Evolutionary conservation across 1,140 invertebrate genomes (phyloP).

Genomic region (Wiebesia pumilae): DNA sequence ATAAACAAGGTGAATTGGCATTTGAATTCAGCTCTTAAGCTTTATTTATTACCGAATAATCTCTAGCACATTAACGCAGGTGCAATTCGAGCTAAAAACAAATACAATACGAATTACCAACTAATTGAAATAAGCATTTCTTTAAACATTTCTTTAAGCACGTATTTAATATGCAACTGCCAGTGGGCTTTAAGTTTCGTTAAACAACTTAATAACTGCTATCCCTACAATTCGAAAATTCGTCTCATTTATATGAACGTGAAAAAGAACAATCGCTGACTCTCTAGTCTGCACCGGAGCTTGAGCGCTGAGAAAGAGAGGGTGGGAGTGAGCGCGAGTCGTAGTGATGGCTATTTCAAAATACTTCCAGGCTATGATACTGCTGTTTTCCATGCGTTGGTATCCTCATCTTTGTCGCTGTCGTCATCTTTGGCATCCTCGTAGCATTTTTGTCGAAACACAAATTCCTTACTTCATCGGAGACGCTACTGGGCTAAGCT

Average conservation of each 20-base stretch:
- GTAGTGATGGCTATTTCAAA: constrained; percentile 63
- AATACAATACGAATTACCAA: neutral
- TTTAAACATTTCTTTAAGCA: too few species aligned
- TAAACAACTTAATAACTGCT: neutral
- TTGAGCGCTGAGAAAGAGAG: neutral
- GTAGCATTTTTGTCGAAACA: constrained; percentile 31
- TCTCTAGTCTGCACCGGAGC: neutral
- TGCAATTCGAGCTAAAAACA: neutral
- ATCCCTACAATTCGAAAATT: neutral
- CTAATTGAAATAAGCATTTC: neutral
- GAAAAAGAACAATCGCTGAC: neutral
- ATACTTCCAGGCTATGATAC: constrained; percentile 65
- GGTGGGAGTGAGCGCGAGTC: neutral
- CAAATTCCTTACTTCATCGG: neutral
- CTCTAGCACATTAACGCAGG: too few species aligned
- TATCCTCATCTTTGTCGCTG: constrained; percentile 11
- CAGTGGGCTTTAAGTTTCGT: too few species aligned
- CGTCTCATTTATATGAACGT: neutral
- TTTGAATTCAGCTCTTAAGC: too few species aligned
- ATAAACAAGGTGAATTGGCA: too few species aligned
- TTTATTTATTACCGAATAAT: too few species aligned
- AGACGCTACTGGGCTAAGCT: neutral
- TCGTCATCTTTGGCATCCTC: constrained; percentile 52
- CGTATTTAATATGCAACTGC: too few species aligned
- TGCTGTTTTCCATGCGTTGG: constrained; percentile 62